Evolutionary conservation across 2,888 invertebrate genomes (phyloP).

Genomic region (Pyrochroa serraticornis): DNA sequence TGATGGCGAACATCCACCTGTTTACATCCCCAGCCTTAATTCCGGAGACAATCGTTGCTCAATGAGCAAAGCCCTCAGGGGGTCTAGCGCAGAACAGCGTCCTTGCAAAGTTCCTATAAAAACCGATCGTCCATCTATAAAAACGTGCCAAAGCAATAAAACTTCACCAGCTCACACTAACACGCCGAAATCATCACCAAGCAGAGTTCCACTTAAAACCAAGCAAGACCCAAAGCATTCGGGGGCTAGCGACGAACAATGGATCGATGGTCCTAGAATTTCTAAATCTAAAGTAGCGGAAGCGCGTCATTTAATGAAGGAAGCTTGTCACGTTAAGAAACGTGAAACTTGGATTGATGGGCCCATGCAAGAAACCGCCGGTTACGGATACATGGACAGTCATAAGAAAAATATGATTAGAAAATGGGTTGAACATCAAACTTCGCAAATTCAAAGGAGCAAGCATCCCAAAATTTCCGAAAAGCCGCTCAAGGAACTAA

Average conservation of each 20-base stretch:
- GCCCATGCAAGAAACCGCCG: conserved; percentile 74
- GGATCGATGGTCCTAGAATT: conserved; percentile 95
- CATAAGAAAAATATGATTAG: conserved; percentile 93
- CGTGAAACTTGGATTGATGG: conserved; percentile 96
- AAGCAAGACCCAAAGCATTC: conserved; percentile 62
- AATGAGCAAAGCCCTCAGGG: conserved; percentile 80
- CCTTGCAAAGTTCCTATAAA: conserved; percentile 58
- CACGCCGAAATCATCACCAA: conserved; percentile 64
- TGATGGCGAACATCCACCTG: conserved; percentile 94
- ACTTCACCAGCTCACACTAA: conserved; percentile 61
- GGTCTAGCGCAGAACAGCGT: conserved; percentile 71
- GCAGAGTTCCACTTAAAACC: conserved; percentile 61
- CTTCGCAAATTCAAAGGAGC: conserved; percentile 77
- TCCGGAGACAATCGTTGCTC: conserved; percentile 84
- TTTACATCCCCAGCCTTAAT: conserved; percentile 86
- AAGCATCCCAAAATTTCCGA: conserved; percentile 45
- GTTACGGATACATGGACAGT: conserved; percentile 90
- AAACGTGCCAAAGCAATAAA: conserved; percentile 60
- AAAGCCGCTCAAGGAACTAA: conserved; percentile 59
- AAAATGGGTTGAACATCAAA: conserved; percentile 92
- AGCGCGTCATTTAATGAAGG: conserved; percentile 79
- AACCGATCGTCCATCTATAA: conserved; percentile 60
- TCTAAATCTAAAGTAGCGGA: conserved; percentile 83
- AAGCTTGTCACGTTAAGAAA: conserved; percentile 76
- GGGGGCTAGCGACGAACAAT: conserved; percentile 83